phyloP scores from a whole-genome alignment of 2,888 invertebrate species.

The Drosophila algonquin region DNA sequence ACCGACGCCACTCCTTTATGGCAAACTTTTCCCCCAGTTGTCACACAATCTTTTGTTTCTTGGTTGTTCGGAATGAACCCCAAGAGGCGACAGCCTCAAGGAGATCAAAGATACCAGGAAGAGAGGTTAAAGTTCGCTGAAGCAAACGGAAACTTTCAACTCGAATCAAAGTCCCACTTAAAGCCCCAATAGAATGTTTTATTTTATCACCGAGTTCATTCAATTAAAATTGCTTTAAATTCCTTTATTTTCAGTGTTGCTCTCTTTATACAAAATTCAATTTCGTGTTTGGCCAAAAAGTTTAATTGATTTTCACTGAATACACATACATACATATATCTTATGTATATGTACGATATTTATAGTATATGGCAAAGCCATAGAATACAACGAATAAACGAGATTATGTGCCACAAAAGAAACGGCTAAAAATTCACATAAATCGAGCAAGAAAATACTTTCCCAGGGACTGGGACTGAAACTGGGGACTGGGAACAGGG shows the following conservation, averaged over 20 bases:
- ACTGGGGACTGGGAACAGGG: not conserved
- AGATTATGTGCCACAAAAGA: conserved; percentile 18
- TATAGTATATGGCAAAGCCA: conserved; percentile 4
- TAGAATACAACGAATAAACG: conserved; percentile 23
- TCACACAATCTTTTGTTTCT: conserved; percentile 59
- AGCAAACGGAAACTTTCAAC: conserved; percentile 36
- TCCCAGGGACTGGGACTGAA: not conserved
- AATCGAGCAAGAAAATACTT: conserved; percentile 24
- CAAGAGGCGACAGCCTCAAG: not conserved
- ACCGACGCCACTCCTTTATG: not conserved
- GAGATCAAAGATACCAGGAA: conserved; percentile 60
- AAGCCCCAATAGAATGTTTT: conserved; percentile 14
- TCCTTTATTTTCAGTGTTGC: conserved; percentile 7
- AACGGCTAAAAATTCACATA: conserved; percentile 21
- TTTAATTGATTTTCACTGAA: conserved; percentile 61
- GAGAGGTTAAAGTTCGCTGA: conserved; percentile 34
- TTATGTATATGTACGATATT: too few relatives aligned
- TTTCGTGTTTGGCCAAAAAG: conserved; percentile 30
- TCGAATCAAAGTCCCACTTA: conserved; percentile 22
- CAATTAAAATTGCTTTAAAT: conserved; percentile 27
- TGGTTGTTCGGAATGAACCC: conserved; percentile 28
- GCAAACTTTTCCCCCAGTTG: conserved; percentile 54
- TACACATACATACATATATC: not conserved
- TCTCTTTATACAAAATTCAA: conserved; percentile 1
- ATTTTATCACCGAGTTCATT: conserved; percentile 14